phyloP scores from a whole-genome alignment of 2,888 invertebrate species.

The Drosophila neoperkinsi region DNA sequence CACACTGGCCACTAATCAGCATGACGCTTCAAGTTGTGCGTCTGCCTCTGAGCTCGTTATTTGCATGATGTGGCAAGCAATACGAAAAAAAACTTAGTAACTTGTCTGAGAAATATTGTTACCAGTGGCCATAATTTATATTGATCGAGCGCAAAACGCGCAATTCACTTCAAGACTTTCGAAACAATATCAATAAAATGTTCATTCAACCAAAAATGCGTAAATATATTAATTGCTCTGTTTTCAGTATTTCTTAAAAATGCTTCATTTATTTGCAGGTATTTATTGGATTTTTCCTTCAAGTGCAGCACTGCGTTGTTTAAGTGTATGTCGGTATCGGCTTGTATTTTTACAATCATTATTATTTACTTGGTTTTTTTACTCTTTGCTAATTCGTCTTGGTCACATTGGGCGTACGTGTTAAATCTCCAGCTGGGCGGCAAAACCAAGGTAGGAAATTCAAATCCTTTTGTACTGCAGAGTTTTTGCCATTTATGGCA shows the following conservation, averaged over 20 bases:
- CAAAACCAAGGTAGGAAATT: conserved; percentile 53
- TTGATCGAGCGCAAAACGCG: neutral
- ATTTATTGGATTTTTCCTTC: neutral
- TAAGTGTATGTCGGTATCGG: conserved; percentile 25
- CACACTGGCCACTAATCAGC: conserved; percentile 24
- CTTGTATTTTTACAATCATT: neutral
- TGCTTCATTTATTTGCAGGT: neutral
- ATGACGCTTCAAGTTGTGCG: conserved; percentile 14
- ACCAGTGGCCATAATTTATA: neutral
- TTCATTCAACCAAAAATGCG: neutral
- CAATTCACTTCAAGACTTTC: neutral
- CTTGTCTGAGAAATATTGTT: neutral
- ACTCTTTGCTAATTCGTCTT: conserved; percentile 70
- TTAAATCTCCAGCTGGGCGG: conserved; percentile 72
- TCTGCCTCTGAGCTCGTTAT: neutral
- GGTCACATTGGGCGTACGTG: conserved; percentile 63
- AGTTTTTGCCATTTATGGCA: conserved; percentile 72
- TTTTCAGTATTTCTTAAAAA: neutral
- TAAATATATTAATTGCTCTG: neutral
- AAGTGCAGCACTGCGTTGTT: conserved; percentile 5
- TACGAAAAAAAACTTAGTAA: neutral
- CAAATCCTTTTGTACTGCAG: conserved; percentile 65
- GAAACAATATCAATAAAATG: neutral
- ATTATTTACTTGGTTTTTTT: conserved; percentile 9
- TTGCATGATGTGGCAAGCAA: neutral